phyloP scores from a whole-genome alignment of 2,888 invertebrate genomes.

The Habroteleia sp. region DNA sequence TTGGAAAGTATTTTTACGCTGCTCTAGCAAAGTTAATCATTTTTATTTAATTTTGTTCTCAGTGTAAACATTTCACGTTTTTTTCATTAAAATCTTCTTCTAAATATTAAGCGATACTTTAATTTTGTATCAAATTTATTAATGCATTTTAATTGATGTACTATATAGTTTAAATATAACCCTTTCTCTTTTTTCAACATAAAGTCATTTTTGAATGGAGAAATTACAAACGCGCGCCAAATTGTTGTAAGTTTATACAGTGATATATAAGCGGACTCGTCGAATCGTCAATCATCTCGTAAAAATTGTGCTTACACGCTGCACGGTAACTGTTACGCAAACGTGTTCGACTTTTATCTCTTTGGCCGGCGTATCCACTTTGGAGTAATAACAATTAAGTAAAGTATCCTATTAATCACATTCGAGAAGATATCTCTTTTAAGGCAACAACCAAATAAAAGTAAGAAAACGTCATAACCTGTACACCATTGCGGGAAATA shows the following conservation, averaged over 20 bases:
- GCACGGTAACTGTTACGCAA: slow-evolving; percentile 14
- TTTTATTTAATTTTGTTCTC: too few relatives aligned
- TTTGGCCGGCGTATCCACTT: slow-evolving; percentile 9
- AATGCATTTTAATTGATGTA: too few relatives aligned
- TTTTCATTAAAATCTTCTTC: too few relatives aligned
- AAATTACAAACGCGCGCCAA: slow-evolving; percentile 5
- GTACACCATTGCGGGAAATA: too few relatives aligned
- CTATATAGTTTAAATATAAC: too few relatives aligned
- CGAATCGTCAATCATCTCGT: slow-evolving; percentile 44
- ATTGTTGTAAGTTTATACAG: slow-evolving; percentile 10
- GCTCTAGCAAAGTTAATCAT: too few relatives aligned
- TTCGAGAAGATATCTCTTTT: slow-evolving; percentile 6
- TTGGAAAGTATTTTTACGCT: too few relatives aligned
- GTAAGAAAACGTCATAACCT: too few relatives aligned
- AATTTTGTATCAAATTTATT: too few relatives aligned
- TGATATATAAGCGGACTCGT: slow-evolving; percentile 28
- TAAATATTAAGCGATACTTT: too few relatives aligned
- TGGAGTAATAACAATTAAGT: slow-evolving; percentile 27
- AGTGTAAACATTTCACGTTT: too few relatives aligned
- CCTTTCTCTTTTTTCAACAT: neutral
- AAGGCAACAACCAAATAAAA: slow-evolving; percentile 6
- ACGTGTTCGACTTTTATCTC: slow-evolving; percentile 20
- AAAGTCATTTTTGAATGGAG: neutral
- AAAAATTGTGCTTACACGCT: slow-evolving; percentile 7
- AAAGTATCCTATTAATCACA: slow-evolving; percentile 17